Evolutionary conservation across 2,113 vertebrate species (phyloP), one percentile per base, ranked within the genome.

Genomic region (Rhinopithecus roxellana): DNA sequence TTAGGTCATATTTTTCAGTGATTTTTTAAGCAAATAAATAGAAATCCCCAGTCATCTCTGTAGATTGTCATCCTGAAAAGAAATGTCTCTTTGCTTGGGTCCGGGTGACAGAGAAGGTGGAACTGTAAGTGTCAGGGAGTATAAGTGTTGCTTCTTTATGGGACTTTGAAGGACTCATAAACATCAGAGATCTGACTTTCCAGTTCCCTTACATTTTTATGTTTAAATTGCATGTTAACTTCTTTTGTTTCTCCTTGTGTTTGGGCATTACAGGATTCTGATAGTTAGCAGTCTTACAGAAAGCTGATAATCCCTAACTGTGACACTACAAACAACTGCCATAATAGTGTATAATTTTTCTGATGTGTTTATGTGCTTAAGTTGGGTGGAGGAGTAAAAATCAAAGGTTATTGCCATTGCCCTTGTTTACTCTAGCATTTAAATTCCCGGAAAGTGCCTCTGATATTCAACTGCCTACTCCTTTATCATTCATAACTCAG

Each of bases 361-460:
- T 78, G 93, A 30, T 87, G 81, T 12, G 9, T 77, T 83, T 93
- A 59, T 97, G 43, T 94, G 64, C 79, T 93, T 97, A 94, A 84
- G 45, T 96, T 95, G 52, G 87, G 74, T 95, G 32, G 69, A 90
- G 57, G 64, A 90, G 87, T 93, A 50, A 94, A 94, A 96, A 96
- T 96, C 87, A 94, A 93, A 97, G 92, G 97, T 67, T n/a, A 72
- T 97, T 57, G 85, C 74, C 12, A 11, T 81, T 93, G 59, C 91
- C 93, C 90, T 98, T 98, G 96, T 97, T 97, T 98, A 43, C 94
- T 97, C 79, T 92, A 75, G 45, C 20, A 91, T 90, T 96, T 74
- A 38, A 57, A 45, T 55, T 90, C 85, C 57, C 83, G 11, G 96
- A 97, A 84, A 61, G 6, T 72, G 69, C 84, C 52, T 90, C 23